Conservation (phyloP, 2,113 vertebrate species). For the Rostratula benghalensis region DNA sequence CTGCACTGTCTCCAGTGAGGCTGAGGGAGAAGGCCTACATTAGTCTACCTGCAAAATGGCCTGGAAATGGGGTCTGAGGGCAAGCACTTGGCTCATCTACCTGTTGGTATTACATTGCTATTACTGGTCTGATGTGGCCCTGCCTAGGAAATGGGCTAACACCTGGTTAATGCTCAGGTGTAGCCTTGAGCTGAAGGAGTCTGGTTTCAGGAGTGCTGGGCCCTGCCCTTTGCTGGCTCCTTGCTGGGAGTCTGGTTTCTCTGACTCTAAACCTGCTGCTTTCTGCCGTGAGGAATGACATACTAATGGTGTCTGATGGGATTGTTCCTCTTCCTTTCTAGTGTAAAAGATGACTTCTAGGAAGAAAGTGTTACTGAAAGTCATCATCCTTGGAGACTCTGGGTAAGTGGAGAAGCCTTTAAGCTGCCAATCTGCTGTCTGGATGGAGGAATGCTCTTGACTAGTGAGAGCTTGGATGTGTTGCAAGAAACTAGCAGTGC, state of each 20-base stretch:
- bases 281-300: neutral
- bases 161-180: neutral
- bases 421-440: neutral
- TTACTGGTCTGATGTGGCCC: neutral
- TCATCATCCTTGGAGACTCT: conserved; percentile 97
- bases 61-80: neutral
- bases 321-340: conserved; percentile 50
- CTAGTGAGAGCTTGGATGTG: neutral
- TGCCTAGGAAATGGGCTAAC: neutral
- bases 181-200: neutral
- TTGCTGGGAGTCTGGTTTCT: neutral
- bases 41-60: neutral
- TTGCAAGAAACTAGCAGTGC: neutral
- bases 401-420: conserved; percentile 83
- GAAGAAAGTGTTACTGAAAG: conserved; percentile 98
- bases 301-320: neutral
- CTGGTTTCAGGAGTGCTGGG: neutral
- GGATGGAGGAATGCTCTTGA: neutral
- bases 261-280: neutral
- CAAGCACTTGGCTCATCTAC: neutral
- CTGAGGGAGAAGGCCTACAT: neutral
- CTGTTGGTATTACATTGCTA: neutral
- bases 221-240: neutral
- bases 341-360: conserved; percentile 94
- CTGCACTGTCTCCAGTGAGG: neutral